Evolutionary conservation across 2,113 vertebrate genomes (phyloP), one percentile per base, ranked within the genome.

Genomic region (Lampris incognitus): DNA sequence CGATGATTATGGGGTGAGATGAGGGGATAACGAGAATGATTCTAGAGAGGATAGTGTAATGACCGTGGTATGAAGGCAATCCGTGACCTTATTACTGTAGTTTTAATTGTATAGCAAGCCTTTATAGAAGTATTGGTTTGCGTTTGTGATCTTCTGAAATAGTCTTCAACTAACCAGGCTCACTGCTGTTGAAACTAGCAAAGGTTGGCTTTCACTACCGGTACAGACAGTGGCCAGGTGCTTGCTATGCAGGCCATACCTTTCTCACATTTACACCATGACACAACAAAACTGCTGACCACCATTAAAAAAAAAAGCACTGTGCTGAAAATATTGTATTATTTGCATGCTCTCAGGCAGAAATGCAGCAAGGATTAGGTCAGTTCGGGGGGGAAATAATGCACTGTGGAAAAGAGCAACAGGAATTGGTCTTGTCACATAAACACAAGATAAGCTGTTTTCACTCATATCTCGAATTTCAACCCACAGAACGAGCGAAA

Each of bases 361-460:
- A 55, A 70, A 49, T 0, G 49, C 6, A 37, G 8, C 41, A 54
- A 52, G 5, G 24, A 13, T 48, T 5, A 54, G 4, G 58, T 10
- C 11, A 41, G 36, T 11, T 42, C 36, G 39, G 2, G 9, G 9
- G 4, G 8, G 11, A 11, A 52, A 52, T 38, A 61, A 61, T 4
- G 7, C 55, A 37, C 7, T n/a, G 39, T 40, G 36, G 24, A 9
- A 9, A 57, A 49, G 69, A 42, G 76, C 55, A 73, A 69, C 54
- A 61, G n/a, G 62, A 1, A 8, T 64, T 2, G 5, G 9, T 63
- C 49, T 24, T 62, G n/a, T 77, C 38, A 55, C 3, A 65, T 55
- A 64, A 85, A 83, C 51, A 72, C 44, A 9, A 59, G 76, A 82
- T 88, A 51, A 40, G 48, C 41, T 51, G 9, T 36, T 44, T 46